These are phyloP conservation scores for Eulemur coronatus DNA, from an alignment of 2,797 vertebrate genomes.

Conservation along the genomic window DNA sequence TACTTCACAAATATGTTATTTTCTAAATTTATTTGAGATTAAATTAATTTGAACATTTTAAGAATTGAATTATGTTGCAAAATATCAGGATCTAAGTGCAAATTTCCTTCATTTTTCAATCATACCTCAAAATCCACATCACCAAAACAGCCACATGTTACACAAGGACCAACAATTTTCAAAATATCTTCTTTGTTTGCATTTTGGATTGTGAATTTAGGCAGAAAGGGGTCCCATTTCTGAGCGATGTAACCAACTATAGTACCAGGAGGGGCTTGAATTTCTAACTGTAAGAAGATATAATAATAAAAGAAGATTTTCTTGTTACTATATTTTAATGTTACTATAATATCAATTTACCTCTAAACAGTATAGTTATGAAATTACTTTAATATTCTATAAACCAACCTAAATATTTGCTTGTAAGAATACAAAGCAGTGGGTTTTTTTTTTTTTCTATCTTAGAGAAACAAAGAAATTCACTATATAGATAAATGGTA, in stretches of 20 bases:
- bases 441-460: neutral
- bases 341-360: neutral
- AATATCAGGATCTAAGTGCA: neutral
- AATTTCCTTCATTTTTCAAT: neutral
- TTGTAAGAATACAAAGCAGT: neutral
- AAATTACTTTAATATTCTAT: neutral
- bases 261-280: conserved; percentile 87
- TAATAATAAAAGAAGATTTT: conserved; percentile 45
- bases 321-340: neutral
- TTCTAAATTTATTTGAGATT: conserved; percentile 27
- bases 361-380: neutral
- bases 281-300: conserved; percentile 85
- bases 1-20: neutral
- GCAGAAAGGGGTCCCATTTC: conserved; percentile 88
- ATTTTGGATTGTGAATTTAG: conserved; percentile 88
- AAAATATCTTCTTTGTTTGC: conserved; percentile 87
- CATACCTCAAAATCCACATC: conserved; percentile 90
- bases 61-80: conserved; percentile 13
- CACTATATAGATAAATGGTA: neutral
- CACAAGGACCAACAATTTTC: conserved; percentile 86
- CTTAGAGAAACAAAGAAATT: neutral
- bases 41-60: conserved; percentile 5
- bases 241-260: conserved; percentile 86
- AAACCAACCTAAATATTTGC: neutral
- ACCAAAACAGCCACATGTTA: conserved; percentile 87